Evolutionary conservation across 2,888 invertebrate species (phyloP), one percentile per base, ranked within the genome.

Genomic region (Heliconius erato): DNA sequence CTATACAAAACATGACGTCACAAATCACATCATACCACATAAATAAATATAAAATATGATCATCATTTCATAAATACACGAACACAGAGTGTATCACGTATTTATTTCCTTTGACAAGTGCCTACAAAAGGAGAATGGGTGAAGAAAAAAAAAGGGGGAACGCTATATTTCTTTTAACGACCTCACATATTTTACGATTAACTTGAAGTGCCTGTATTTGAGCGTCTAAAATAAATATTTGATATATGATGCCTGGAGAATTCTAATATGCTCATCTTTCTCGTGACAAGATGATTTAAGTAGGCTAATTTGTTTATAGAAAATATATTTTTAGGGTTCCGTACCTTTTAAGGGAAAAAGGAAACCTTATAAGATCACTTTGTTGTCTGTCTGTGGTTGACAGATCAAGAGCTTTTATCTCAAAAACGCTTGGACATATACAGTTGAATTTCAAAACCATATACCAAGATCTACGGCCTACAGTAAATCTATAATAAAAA

Each of bases 101-200:
- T 54, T 32, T 65, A 40, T 54, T 32, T 65, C n/a, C 26, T 74
- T 74, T 74, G 68, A 67, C 54, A 67, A 80, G 68, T 71, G 69
- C 16, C 74, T 63, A 67, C 54, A 74, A 49, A 19, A 68, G 77
- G 77, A 76, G 69, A 81, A 71, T 71, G 35, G 69, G 69, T 11
- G 40, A 40, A 23, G 32, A 11, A 23, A 69, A 54, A 65, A 74
- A 35, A 67, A 40, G 32, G 19, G 74, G 74, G 28, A 49, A 26
- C 9, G 67, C 23, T n/a, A 59, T 78, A 59, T 77, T 71, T 71
- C 59, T 71, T 81, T 81, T 81, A 77, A 80, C 71, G 77, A 54
- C n/a, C 65, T 16, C 71, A 69, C 68, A 81, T 81, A 81, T 81
- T 69, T 81, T 69, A 81, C 54, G 81, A 81, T 77, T 81, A 76